phyloP scores from a whole-genome alignment of 2,888 invertebrate species.

The Petrolisthes cinctipes region DNA sequence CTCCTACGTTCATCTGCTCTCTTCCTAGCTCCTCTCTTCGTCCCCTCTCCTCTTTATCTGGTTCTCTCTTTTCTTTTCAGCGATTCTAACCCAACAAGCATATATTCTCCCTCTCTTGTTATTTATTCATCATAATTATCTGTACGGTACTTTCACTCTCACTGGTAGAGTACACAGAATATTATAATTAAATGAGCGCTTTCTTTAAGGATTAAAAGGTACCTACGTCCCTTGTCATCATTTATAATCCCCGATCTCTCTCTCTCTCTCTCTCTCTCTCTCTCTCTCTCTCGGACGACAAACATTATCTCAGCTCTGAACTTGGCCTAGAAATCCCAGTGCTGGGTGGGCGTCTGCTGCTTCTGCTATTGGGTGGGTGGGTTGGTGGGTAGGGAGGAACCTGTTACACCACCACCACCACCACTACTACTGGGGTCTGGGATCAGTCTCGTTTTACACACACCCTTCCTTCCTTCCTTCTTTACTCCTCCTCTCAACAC shows the following conservation, averaged over 20 bases:
- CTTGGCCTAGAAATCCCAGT: slow-evolving; percentile 61
- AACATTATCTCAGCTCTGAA: slow-evolving; percentile 39
- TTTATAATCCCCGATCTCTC: neutral
- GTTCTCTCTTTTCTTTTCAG: neutral
- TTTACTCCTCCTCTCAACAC: neutral
- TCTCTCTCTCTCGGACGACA: slow-evolving; percentile 18
- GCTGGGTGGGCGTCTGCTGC: slow-evolving; percentile 17
- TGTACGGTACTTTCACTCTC: too few relatives aligned
- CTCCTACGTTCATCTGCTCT: too few relatives aligned
- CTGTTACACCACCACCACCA: slow-evolving; percentile 47
- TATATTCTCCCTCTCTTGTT: neutral
- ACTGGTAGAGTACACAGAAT: too few relatives aligned
- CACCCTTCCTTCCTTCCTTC: neutral
- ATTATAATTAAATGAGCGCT: too few relatives aligned
- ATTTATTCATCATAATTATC: neutral
- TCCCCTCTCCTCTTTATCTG: neutral
- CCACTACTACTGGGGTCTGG: neutral
- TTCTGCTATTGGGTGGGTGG: neutral
- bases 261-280: slow-evolving; percentile 1
- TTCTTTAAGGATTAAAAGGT: too few relatives aligned
- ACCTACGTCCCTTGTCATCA: too few relatives aligned
- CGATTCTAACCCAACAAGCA: neutral
- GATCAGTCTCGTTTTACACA: slow-evolving; percentile 27
- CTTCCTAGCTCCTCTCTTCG: neutral
- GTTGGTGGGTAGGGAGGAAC: slow-evolving; percentile 36